These are phyloP conservation scores for Marcusenius ussheri DNA, from an alignment of 2,113 vertebrate genomes.

Conservation along the genomic window DNA sequence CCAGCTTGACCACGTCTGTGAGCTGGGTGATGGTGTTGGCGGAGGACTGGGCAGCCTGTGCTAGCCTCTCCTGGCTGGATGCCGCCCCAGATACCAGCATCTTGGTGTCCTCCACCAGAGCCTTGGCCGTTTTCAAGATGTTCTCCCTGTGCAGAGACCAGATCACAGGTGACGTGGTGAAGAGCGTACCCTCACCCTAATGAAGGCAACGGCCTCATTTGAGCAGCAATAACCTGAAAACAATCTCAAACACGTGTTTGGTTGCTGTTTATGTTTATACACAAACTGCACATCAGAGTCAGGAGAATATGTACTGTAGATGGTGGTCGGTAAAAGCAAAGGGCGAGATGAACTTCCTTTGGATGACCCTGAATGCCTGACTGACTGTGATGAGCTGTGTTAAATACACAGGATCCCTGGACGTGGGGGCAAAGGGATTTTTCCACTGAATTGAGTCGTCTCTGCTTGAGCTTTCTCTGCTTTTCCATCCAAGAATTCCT, in stretches of 20 bases:
- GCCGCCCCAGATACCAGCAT: conserved; percentile 90
- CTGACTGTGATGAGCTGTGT: neutral
- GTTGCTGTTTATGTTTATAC: neutral
- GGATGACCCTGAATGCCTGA: neutral
- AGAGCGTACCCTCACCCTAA: neutral
- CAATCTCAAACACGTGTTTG: neutral
- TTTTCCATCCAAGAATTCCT: neutral
- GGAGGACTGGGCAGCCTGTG: conserved; percentile 91
- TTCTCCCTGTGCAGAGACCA: conserved; percentile 72
- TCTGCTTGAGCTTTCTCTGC: neutral
- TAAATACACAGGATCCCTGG: neutral
- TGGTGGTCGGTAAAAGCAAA: neutral
- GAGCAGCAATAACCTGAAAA: neutral
- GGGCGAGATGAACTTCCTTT: neutral
- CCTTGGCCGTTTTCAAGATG: conserved; percentile 96
- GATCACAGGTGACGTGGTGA: neutral
- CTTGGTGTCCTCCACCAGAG: conserved; percentile 95
- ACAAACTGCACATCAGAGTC: neutral
- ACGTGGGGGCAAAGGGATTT: neutral
- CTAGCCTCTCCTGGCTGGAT: conserved; percentile 89
- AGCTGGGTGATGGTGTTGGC: conserved; percentile 94
- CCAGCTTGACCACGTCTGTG: conserved; percentile 92
- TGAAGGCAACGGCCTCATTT: neutral
- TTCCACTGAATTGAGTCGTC: neutral
- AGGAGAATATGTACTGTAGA: neutral